Conservation (phyloP, 2,888 invertebrate species). For the Ochropacha duplaris region DNA sequence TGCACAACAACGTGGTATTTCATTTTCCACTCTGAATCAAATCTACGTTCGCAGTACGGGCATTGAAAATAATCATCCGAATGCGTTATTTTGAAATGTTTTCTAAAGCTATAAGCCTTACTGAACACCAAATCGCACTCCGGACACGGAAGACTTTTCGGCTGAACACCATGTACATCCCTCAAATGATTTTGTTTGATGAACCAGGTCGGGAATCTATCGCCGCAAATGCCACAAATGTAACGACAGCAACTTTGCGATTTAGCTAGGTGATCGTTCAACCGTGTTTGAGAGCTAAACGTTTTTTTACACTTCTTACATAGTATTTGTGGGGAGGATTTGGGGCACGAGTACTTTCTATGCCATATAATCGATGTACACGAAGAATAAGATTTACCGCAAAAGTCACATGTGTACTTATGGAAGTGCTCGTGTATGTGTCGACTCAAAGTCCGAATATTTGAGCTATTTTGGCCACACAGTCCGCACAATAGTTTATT, state of each 20-base stretch:
- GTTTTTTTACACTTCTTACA: constrained; percentile 44
- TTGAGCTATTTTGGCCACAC: constrained; percentile 42
- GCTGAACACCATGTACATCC: constrained; percentile 34
- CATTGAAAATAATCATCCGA: constrained; percentile 35
- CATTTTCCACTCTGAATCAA: constrained; percentile 29
- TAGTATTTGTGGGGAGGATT: constrained; percentile 29
- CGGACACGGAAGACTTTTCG: constrained; percentile 36
- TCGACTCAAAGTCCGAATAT: constrained; percentile 42
- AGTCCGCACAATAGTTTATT: constrained; percentile 37
- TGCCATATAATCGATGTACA: constrained; percentile 36
- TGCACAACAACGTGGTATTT: constrained; percentile 43
- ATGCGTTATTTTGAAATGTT: constrained; percentile 44
- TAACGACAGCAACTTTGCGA: constrained; percentile 43
- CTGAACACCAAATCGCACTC: constrained; percentile 43
- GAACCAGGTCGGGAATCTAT: constrained; percentile 41
- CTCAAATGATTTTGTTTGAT: constrained; percentile 40
- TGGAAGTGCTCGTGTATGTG: constrained; percentile 49
- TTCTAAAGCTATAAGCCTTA: constrained; percentile 28
- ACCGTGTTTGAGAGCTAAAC: constrained; percentile 36
- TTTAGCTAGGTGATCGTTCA: constrained; percentile 33
- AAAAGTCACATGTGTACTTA: constrained; percentile 48
- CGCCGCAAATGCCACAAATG: constrained; percentile 38
- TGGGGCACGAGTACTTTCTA: constrained; percentile 21
- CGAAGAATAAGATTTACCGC: constrained; percentile 48
- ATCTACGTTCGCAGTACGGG: constrained; percentile 34